Conservation (phyloP, 2,888 invertebrate genomes). For the Sarcophaga caerulescens region DNA sequence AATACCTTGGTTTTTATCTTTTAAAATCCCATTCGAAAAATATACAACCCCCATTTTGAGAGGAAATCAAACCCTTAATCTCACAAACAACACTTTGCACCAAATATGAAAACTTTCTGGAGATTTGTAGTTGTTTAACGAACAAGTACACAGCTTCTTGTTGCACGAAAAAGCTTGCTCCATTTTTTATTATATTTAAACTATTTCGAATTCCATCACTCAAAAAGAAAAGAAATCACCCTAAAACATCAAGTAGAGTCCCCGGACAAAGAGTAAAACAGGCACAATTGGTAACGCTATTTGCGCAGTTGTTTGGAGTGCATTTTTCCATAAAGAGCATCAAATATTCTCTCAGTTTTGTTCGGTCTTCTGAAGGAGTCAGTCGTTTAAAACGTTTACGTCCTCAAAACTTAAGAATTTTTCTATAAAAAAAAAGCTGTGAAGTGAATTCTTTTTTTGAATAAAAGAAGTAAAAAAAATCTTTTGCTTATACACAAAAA, state of each 20-base stretch:
- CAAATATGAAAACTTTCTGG: too few species aligned
- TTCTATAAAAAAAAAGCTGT: constrained; percentile 32
- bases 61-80: too few species aligned
- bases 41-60: too few species aligned
- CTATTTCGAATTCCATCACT: constrained; percentile 49
- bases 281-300: constrained; percentile 34
- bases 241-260: not conserved
- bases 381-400: constrained; percentile 71
- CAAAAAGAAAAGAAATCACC: not conserved
- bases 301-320: constrained; percentile 38
- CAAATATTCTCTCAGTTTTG: constrained; percentile 76
- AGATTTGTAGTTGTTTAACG: too few species aligned
- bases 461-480: constrained; percentile 43
- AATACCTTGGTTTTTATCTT: too few species aligned
- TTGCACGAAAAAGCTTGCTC: too few species aligned
- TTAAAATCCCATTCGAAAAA: too few species aligned
- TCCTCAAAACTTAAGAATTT: constrained; percentile 40
- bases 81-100: too few species aligned
- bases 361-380: constrained; percentile 79
- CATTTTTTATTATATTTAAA: too few species aligned
- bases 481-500: constrained; percentile 44
- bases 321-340: constrained; percentile 50
- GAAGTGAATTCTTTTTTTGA: constrained; percentile 47
- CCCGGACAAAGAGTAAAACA: not conserved
- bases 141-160: too few species aligned